Base-by-base conservation (phyloP, 2,888 invertebrate genomes). In the Miltochrista miniata region DNA sequence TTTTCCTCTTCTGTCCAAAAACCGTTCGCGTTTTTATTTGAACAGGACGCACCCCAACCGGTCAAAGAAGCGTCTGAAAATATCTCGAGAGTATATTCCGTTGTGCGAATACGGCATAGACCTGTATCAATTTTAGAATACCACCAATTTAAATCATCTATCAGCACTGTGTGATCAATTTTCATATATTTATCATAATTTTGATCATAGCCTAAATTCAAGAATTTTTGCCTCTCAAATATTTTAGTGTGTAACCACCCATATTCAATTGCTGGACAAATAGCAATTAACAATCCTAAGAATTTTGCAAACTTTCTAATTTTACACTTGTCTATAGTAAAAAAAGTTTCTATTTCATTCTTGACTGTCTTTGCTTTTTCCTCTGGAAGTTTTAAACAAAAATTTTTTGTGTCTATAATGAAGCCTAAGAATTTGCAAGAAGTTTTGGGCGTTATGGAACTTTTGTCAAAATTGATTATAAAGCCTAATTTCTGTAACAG, bases 211-310 rank as follows among this genome's bases (percentile, higher is more conserved):
- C 3, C 15, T 3, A 37, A 18, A 10, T 14, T 15, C 11, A 37
- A 3, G 11, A 10, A 37, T 11, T 37, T 37, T 11, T 37, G 37
- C 2, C 37, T 9, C 15, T 37, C 37, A 10, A 37, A 18, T 1
- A 18, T 2, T 10, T 37, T 37, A 3, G 37, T 37, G 10, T 37
- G 15, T 10, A 37, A 1, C 14, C 14, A 37, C 4, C 37, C 36
- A 14, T 36, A 36, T 13, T 36, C 9, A 14, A 8, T 10, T 8
- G 36, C 36, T 9, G 36, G 36, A 10, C 37, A 37, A 3, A 15
- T 15, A 5, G 37, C 15, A 15, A 37, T 11, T 9, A 37, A 5
- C 1, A 18, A 11, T 10, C 37, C 66, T 0, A 61, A 55, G 0
- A 40, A 30, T 12, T 30, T 1, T 10, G 13, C 29, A 13, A 40